Conservation (phyloP, 2,888 invertebrate genomes). For the Cyclophora punctaria region DNA sequence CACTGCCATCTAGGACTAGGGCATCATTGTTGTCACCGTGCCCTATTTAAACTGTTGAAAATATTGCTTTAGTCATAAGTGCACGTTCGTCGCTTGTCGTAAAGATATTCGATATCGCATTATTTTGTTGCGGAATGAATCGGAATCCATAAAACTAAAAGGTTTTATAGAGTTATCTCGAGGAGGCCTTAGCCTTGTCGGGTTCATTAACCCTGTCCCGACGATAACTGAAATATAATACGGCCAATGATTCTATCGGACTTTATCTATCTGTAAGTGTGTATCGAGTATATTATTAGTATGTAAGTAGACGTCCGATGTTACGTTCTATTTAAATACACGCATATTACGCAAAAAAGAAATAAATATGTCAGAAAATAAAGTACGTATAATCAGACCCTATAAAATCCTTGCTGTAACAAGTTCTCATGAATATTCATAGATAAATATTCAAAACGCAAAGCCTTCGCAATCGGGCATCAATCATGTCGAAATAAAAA, state of each 20-base stretch:
- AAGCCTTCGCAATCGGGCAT: slow-evolving; percentile 7
- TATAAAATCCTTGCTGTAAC: no score
- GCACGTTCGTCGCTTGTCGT: slow-evolving; percentile 47
- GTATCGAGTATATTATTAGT: slow-evolving; percentile 1
- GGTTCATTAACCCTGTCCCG: slow-evolving; percentile 59
- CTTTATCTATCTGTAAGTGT: slow-evolving; percentile 35
- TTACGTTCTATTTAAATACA: no score
- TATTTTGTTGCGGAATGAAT: slow-evolving; percentile 61
- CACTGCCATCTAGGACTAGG: slow-evolving; percentile 35
- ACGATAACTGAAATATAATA: slow-evolving; percentile 64
- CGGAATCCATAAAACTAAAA: slow-evolving; percentile 64
- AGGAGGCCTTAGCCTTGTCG: slow-evolving; percentile 60
- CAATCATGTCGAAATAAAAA: neutral
- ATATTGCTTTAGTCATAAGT: slow-evolving; percentile 35
- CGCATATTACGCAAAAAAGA: no score
- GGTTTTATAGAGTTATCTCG: slow-evolving; percentile 68
- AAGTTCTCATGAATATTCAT: no score
- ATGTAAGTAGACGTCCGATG: no score
- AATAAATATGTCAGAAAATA: no score
- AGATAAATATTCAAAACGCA: no score
- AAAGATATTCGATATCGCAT: slow-evolving; percentile 62
- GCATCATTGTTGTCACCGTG: slow-evolving; percentile 27
- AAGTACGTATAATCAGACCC: no score
- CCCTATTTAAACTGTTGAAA: slow-evolving; percentile 38
- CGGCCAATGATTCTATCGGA: slow-evolving; percentile 51